Base-by-base conservation (phyloP, 2,888 invertebrate genomes). In the Luperina nickerlii region DNA sequence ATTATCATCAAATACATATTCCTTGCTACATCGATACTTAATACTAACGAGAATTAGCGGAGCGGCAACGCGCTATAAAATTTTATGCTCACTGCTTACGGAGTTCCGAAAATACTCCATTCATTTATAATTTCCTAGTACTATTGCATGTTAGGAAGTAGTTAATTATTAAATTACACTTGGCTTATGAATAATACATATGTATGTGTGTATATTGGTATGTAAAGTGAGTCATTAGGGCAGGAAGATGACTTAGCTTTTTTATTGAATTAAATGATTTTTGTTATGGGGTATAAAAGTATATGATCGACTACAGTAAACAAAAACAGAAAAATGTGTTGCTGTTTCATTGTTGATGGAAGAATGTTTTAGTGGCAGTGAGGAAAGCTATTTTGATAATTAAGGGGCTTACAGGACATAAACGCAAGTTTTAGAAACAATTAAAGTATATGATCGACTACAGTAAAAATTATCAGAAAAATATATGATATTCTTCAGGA, bases 91-190 rank as follows among this genome's bases (percentile, higher is more conserved):
- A 62, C 45, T 67, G 71, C 68, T 57, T 62, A 69, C 68, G 5
- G 38, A 66, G 66, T 32, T 51, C n/a, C 38, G 48, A 78, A 78
- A 74, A 27, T 18, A 32, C 74, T 76, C 60, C 79, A 65, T 74
- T 62, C 65, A 54, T 79, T 74, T 82, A 78, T 71, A 24, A 60
- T 71, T 74, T 70, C 74, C 76, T 76, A 54, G 75, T 68, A 67
- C 57, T 42, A 7, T n/a, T 65, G 68, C 69, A 69, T 60, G 78
- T 73, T n/a, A 7, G 63, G 54, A 76, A 60, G 69, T 75, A 32
- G 45, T 54, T 78, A 18, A 69, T 63, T 63, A 42, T 72, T 54
- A 63, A 27, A 68, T 69, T 57, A 68, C 24, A 48, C n/a, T n/a
- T 65, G 66, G 7, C 38, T 8, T 45, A 48, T 48, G 54, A 24